phyloP scores from a whole-genome alignment of 37 sponge, comb jelly and placozoan species.

The Geodia barretti region DNA sequence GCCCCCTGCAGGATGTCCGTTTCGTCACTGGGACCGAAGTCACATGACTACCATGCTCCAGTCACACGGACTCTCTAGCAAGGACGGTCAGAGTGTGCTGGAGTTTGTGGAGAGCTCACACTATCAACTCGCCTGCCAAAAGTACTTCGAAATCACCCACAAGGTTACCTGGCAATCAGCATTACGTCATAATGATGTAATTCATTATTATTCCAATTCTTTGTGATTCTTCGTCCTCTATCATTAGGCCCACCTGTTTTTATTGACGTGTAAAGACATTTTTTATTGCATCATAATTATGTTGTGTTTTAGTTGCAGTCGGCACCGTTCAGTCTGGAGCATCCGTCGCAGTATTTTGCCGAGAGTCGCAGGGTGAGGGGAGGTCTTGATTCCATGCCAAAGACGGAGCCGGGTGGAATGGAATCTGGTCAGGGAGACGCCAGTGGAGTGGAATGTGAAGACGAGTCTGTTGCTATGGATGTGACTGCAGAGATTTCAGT shows the following conservation, averaged over 20 bases:
- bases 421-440: not conserved
- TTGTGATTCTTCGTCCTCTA: not conserved
- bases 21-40: conserved; percentile 81
- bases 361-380: conserved; percentile 68
- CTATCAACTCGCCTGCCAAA: conserved; percentile 93
- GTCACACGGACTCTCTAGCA: conserved; percentile 54
- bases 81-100: conserved; percentile 39
- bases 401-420: not conserved
- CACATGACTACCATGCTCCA: conserved; percentile 56
- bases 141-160: conserved; percentile 82
- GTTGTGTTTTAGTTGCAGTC: not conserved
- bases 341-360: conserved; percentile 86
- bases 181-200: too few species aligned
- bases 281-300: not conserved
- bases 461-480: not conserved
- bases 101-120: conserved; percentile 67
- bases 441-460: not conserved
- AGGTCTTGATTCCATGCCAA: conserved; percentile 19
- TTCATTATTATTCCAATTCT: not conserved
- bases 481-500: not conserved
- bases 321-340: conserved; percentile 75
- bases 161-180: conserved; percentile 1
- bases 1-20: conserved; percentile 82
- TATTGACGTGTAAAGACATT: too few species aligned
- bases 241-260: not conserved